phyloP scores from a whole-genome alignment of 2,113 vertebrate species.

The Megaleporinus macrocephalus region DNA sequence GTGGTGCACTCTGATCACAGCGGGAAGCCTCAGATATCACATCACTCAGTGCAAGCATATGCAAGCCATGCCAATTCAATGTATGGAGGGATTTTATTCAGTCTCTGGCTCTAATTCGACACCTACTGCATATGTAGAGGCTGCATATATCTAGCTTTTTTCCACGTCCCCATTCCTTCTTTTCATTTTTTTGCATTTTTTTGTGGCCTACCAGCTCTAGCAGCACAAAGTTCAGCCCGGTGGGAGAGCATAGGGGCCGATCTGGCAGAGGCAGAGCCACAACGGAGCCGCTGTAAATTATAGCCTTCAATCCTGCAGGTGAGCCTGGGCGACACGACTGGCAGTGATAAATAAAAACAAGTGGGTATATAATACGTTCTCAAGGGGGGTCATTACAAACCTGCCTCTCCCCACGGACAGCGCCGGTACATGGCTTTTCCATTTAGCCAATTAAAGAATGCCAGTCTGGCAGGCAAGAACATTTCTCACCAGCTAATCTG shows the following conservation, averaged over 20 bases:
- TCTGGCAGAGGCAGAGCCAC: not conserved
- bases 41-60: not conserved
- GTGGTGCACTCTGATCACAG: not conserved
- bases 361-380: slow-evolving; percentile 44
- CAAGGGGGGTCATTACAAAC: slow-evolving; percentile 48
- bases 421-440: slow-evolving; percentile 48
- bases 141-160: not conserved
- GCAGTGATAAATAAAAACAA: slow-evolving; percentile 39
- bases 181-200: not conserved
- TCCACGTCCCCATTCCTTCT: not conserved
- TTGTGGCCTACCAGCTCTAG: not conserved
- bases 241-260: not conserved
- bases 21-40: not conserved
- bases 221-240: not conserved
- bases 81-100: not conserved
- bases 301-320: slow-evolving; percentile 1
- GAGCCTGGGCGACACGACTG: not conserved
- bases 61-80: not conserved
- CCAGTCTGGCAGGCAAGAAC: slow-evolving; percentile 2
- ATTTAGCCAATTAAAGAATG: slow-evolving; percentile 60
- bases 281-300: slow-evolving; percentile 25
- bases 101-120: not conserved
- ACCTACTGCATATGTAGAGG: not conserved
- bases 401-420: slow-evolving; percentile 21
- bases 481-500: slow-evolving; percentile 45